Evolutionary conservation across 2,888 invertebrate species (phyloP).

Genomic region (Spilarctia lutea): DNA sequence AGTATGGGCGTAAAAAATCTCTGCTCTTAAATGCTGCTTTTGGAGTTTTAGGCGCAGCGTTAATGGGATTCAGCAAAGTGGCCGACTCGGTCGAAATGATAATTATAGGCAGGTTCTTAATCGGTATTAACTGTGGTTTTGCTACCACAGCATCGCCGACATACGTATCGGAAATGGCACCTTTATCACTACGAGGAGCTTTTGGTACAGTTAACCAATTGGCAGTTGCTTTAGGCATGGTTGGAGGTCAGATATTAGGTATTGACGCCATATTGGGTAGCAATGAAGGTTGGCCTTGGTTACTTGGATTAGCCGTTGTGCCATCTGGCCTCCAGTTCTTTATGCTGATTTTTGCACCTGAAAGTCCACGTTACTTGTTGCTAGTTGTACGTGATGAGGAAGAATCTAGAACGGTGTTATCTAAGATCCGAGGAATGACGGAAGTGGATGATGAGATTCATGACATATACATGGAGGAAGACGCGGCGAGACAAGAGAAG

Average conservation of each 20-base stretch:
- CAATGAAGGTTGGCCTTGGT: slow-evolving; percentile 79
- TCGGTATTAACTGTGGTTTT: slow-evolving; percentile 91
- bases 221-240: slow-evolving; percentile 81
- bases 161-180: slow-evolving; percentile 83
- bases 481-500: slow-evolving; percentile 75
- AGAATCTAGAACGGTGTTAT: slow-evolving; percentile 68
- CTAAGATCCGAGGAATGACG: slow-evolving; percentile 71
- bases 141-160: slow-evolving; percentile 84
- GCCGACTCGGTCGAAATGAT: slow-evolving; percentile 89
- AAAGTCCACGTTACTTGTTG: slow-evolving; percentile 80
- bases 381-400: slow-evolving; percentile 77
- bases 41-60: slow-evolving; percentile 88
- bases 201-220: slow-evolving; percentile 84
- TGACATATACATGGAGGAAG: slow-evolving; percentile 82
- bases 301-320: slow-evolving; percentile 77
- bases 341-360: slow-evolving; percentile 78
- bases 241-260: slow-evolving; percentile 78
- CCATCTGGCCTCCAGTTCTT: slow-evolving; percentile 75
- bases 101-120: slow-evolving; percentile 90
- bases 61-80: slow-evolving; percentile 89
- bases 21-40: slow-evolving; percentile 88
- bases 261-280: slow-evolving; percentile 81
- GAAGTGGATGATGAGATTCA: slow-evolving; percentile 82
- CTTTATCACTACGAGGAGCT: slow-evolving; percentile 76
- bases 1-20: slow-evolving; percentile 89